phyloP scores from a whole-genome alignment of 2,113 vertebrate species.

The Fregetta grallaria region DNA sequence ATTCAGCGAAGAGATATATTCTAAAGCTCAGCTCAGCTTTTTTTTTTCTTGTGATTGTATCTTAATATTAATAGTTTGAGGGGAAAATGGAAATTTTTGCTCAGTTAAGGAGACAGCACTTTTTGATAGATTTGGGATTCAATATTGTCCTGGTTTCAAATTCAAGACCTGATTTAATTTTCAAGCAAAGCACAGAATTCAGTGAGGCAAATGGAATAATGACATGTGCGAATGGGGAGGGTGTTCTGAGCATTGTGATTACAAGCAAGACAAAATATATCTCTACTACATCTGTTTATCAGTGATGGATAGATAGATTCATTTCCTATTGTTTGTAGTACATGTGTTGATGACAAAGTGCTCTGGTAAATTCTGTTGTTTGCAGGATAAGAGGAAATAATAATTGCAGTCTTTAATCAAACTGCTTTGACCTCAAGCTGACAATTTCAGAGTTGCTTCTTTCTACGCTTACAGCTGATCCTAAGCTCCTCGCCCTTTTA shows the following conservation, averaged over 20 bases:
- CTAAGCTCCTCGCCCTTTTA: background rate
- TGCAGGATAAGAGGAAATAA: constrained; percentile 20
- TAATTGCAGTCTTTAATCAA: constrained; percentile 34
- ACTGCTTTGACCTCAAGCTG: constrained; percentile 45
- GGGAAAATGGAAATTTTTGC: constrained; percentile 64
- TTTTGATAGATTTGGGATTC: constrained; percentile 60
- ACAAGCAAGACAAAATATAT: background rate
- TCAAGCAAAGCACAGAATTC: constrained; percentile 36
- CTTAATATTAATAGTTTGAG: constrained; percentile 74
- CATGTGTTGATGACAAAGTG: background rate
- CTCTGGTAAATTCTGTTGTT: background rate
- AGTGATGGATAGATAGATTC: constrained; percentile 19
- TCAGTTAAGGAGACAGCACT: constrained; percentile 61
- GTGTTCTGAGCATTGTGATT: constrained; percentile 31
- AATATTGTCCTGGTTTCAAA: constrained; percentile 66
- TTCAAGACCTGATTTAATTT: constrained; percentile 61
- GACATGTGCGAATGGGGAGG: background rate
- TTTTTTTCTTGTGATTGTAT: constrained; percentile 49
- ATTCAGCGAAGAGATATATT: constrained; percentile 74
- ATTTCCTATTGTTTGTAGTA: constrained; percentile 23
- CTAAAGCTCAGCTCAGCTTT: constrained; percentile 49
- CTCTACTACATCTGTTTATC: constrained; percentile 6
- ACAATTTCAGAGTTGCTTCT: constrained; percentile 2
- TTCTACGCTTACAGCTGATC: background rate
- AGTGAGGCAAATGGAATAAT: constrained; percentile 33